These are phyloP conservation scores for Sylvia borin DNA, from an alignment of 2,797 vertebrate species.

Conservation along the genomic window DNA sequence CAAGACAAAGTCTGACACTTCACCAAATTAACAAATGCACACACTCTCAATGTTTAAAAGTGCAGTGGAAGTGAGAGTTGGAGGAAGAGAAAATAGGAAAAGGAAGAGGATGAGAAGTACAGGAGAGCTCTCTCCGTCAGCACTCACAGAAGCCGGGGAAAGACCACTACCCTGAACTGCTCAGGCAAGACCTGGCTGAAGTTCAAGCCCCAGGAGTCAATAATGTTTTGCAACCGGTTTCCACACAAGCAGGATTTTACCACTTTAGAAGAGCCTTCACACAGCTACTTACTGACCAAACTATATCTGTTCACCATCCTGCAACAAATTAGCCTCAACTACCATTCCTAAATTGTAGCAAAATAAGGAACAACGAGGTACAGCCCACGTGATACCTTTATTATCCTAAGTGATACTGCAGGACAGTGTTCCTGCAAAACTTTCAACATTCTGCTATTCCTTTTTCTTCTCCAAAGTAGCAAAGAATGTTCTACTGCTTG, in stretches of 20 bases:
- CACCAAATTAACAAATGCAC: not conserved
- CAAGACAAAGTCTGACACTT: not conserved
- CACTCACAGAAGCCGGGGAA: not conserved
- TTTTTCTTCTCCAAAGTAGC: conserved; percentile 15
- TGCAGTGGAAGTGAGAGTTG: not conserved
- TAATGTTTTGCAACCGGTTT: not conserved
- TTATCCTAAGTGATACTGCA: not conserved
- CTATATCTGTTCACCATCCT: not conserved
- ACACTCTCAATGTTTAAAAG: not conserved
- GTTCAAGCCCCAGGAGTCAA: not conserved
- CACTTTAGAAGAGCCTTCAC: not conserved
- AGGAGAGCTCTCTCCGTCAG: not conserved
- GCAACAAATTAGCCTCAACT: not conserved
- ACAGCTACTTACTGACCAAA: not conserved
- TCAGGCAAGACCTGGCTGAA: not conserved
- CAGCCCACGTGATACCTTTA: not conserved
- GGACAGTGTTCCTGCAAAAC: not conserved
- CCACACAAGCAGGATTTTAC: not conserved
- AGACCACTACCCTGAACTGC: not conserved
- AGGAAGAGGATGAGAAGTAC: not conserved
- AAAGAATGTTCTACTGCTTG: not conserved
- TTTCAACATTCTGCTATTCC: not conserved
- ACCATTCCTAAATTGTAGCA: not conserved
- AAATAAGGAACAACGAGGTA: not conserved
- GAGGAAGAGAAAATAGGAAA: not conserved